Evolutionary conservation across 2,113 vertebrate genomes (phyloP).

Genomic region (Pipra filicauda): DNA sequence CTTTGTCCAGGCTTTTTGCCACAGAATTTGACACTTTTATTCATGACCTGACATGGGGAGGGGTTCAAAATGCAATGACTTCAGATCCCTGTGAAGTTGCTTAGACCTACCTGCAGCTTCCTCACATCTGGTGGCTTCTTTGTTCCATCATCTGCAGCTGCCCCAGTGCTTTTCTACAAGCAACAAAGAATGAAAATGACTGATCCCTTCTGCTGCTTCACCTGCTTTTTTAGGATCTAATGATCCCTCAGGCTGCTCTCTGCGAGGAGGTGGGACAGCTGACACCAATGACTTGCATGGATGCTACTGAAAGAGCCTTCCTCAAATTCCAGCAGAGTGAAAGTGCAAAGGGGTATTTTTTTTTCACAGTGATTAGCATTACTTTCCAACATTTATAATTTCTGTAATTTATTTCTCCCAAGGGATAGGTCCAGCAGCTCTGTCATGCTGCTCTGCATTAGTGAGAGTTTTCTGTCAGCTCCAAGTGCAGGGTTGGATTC

Average conservation of each 20-base stretch:
- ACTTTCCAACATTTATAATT: background rate
- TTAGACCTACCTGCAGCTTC: slow-evolving; percentile 82
- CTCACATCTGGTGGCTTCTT: slow-evolving; percentile 70
- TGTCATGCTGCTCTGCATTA: background rate
- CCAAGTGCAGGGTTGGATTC: background rate
- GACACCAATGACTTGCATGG: background rate
- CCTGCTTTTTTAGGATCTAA: background rate
- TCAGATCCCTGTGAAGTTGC: background rate
- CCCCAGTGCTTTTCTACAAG: slow-evolving; percentile 71
- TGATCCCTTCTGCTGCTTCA: background rate
- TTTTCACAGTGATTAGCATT: background rate
- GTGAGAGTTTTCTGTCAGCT: background rate
- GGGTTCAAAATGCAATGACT: background rate
- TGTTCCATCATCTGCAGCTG: slow-evolving; percentile 57
- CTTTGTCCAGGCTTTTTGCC: background rate
- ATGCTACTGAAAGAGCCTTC: background rate
- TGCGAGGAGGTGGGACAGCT: background rate
- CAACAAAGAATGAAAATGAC: slow-evolving; percentile 32
- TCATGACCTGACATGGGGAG: background rate
- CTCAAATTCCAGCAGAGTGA: background rate
- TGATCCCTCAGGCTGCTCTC: background rate
- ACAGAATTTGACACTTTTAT: background rate
- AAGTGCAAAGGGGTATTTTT: background rate
- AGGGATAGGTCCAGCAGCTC: background rate
- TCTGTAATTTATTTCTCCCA: background rate